Evolutionary conservation across 2,113 vertebrate genomes (phyloP).

Genomic region (Toxostoma redivivum): DNA sequence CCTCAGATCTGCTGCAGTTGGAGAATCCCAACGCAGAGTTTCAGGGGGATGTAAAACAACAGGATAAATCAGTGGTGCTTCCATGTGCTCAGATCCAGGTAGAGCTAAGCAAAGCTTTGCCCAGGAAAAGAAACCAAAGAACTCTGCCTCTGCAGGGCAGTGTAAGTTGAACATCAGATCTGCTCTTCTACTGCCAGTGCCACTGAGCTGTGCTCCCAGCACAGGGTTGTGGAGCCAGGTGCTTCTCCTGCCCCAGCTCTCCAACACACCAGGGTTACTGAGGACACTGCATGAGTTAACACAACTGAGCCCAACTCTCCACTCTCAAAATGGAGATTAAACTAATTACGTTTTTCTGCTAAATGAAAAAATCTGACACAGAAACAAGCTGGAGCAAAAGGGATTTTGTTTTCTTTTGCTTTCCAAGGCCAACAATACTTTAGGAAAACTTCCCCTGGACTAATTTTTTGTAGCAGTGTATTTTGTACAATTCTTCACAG

Average conservation of each 20-base stretch:
- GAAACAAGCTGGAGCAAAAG: neutral
- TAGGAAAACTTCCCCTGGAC: neutral
- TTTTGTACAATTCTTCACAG: neutral
- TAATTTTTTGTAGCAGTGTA: neutral
- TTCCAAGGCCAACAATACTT: neutral
- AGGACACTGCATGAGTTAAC: neutral
- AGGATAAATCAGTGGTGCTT: neutral
- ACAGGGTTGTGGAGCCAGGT: neutral
- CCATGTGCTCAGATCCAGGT: neutral
- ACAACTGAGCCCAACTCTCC: neutral
- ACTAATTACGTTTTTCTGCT: neutral
- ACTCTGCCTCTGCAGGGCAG: neutral
- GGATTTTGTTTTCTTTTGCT: no score
- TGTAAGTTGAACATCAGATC: neutral
- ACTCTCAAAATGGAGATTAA: neutral
- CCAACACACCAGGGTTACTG: accelerated
- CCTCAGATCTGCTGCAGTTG: neutral
- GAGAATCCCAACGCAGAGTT: accelerated
- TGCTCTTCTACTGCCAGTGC: neutral
- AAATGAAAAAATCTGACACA: neutral
- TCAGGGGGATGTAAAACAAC: neutral
- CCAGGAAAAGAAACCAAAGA: neutral
- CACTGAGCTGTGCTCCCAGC: neutral
- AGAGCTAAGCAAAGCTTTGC: neutral
- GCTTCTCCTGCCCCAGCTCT: neutral